Evolutionary conservation across 1,140 invertebrate species (phyloP).

Genomic region (Chionoecetes opilio): DNA sequence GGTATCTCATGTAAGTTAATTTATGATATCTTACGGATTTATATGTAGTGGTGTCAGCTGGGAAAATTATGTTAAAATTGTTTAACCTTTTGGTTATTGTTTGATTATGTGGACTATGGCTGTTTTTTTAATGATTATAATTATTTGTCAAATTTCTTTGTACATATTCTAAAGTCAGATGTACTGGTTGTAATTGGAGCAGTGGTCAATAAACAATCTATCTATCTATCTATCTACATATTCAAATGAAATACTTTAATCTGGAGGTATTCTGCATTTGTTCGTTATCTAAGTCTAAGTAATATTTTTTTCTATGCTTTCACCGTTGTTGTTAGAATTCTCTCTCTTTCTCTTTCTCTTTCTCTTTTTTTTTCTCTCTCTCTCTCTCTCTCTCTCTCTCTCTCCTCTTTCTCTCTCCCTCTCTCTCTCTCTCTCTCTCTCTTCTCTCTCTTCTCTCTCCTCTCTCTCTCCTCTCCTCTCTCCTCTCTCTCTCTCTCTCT

Average conservation of each 20-base stretch:
- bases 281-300: background rate
- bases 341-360: background rate
- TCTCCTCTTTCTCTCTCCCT: background rate
- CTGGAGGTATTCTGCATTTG: background rate
- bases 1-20: no score
- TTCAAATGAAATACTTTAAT: background rate
- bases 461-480: background rate
- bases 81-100: no score
- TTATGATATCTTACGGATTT: no score
- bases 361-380: background rate
- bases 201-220: no score
- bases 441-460: background rate
- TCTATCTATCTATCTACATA: no score
- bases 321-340: no score
- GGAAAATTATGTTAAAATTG: no score
- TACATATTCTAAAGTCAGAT: no score
- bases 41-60: no score
- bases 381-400: slow-evolving; percentile 10
- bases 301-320: background rate
- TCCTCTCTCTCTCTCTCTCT: background rate
- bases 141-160: background rate
- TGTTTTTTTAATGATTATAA: background rate
- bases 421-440: no score
- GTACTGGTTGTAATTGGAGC: no score
- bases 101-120: no score